A percentile compares a stretch with the other conserved stretches of the same genome.
Evolutionary conservation across 2,797 vertebrate genomes (phyloP).

Genomic region (Remorina albescens): DNA sequence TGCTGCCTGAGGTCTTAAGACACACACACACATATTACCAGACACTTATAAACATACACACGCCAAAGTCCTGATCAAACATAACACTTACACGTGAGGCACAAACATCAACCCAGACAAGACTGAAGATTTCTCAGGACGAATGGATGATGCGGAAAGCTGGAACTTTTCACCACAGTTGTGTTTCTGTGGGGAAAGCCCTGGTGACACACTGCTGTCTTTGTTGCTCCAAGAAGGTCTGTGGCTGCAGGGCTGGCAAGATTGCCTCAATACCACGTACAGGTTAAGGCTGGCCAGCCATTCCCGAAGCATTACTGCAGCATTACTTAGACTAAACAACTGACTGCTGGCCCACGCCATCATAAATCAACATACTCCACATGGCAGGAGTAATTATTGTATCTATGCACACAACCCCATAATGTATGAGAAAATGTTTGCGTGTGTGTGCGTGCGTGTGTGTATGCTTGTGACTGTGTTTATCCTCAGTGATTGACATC

Average conservation of each 20-base stretch:
- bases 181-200: conserved; percentile 47
- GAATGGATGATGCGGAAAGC: conserved; percentile 20
- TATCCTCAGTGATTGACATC: conserved; percentile 64
- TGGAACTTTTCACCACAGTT: conserved; percentile 45
- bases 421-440: conserved; percentile 43
- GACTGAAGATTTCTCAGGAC: conserved; percentile 47
- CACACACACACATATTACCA: conserved; percentile 1
- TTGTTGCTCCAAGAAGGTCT: conserved; percentile 38
- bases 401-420: conserved; percentile 42
- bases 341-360: conserved; percentile 45
- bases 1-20: conserved; percentile 20
- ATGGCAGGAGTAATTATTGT: conserved; percentile 43
- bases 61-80: conserved; percentile 51
- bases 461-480: conserved; percentile 32
- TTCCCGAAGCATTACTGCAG: conserved; percentile 69
- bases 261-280: conserved; percentile 18
- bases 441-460: conserved; percentile 10
- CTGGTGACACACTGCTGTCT: conserved; percentile 34
- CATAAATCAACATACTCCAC: conserved; percentile 58
- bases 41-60: conserved; percentile 43
- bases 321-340: conserved; percentile 52
- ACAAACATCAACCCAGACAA: conserved; percentile 47
- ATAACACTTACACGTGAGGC: conserved; percentile 46
- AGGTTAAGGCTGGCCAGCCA: conserved; percentile 69
- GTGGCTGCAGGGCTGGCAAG: conserved; percentile 56